Evolutionary conservation across 2,888 invertebrate species (phyloP), one percentile per base, ranked within the genome.

Genomic region (Agonopterix heracliana): DNA sequence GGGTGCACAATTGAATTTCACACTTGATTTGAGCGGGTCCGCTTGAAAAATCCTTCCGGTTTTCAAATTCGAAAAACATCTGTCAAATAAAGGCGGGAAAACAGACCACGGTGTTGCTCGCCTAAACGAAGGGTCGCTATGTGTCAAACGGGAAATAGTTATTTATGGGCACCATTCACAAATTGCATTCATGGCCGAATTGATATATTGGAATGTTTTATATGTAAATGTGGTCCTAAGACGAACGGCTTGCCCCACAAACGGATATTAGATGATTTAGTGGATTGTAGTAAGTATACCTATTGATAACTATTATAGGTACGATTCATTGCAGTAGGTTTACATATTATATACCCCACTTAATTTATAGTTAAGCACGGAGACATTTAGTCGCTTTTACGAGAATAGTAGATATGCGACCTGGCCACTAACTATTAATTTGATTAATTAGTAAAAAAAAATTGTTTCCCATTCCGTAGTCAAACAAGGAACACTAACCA

Each of bases 121-220:
- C 68, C 63, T 68, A 67, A 62, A 59, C 67, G 67, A 71, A 77
- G 85, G 85, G 82, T 81, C 81, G 81, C 81, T 71, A 73, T 78
- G 70, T 81, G 85, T 87, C 86, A 85, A 85, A 83, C 71, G 72
- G 78, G 78, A 85, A 85, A 86, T 83, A 80, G 86, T 87, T 83
- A 88, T 88, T 88, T 88, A 88, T 87, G 78, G 74, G 63, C 61
- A 63, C 79, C 79, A 86, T 83, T 85, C 87, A 86, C 84, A 85
- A 87, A 87, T 87, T 87, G 84, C 85, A 82, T 84, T 84, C 78
- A 80, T 78, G 79, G 79, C 70, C 83, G 82, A 41, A 85, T 85
- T 88, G 88, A 88, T 88, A 81, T 87, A 88, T 88, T 71, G 79
- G 68, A 68, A 81, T 85, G 85, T 87, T 88, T 86, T 87, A 87